A percentile compares a stretch with the other conserved stretches of the same genome.
Evolutionary conservation across 2,888 invertebrate genomes (phyloP).

Genomic region (Melanostoma scalare): DNA sequence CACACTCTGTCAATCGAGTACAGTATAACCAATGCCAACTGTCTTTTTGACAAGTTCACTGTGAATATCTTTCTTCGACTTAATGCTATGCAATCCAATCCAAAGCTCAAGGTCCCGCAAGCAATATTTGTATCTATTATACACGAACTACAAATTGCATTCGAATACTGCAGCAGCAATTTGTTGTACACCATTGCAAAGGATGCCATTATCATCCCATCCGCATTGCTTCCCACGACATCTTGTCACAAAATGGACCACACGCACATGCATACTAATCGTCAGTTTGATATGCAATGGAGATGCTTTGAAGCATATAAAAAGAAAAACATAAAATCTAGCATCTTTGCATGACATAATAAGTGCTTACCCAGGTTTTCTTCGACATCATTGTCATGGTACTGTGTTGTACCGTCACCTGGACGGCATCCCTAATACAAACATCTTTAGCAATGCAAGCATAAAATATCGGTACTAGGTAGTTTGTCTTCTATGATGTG

Average conservation of each 20-base stretch:
- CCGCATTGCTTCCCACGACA: neutral
- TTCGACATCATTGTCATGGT: conserved; percentile 53
- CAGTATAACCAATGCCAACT: neutral
- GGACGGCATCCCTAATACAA: conserved; percentile 46
- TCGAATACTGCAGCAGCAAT: conserved; percentile 32
- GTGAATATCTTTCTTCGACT: neutral
- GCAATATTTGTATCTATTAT: neutral
- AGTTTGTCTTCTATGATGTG: conserved; percentile 4
- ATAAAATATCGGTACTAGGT: conserved; percentile 27
- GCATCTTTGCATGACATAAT: conserved; percentile 55
- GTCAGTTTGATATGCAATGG: conserved; percentile 15
- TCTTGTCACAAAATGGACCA: neutral
- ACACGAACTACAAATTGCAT: conserved; percentile 27
- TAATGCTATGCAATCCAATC: neutral
- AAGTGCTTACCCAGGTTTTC: conserved; percentile 65
- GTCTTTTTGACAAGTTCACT: neutral
- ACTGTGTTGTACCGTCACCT: conserved; percentile 17
- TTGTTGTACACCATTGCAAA: conserved; percentile 24
- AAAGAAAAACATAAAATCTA: conserved; percentile 12
- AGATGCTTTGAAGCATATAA: neutral
- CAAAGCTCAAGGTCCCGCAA: conserved; percentile 1
- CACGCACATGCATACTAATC: conserved; percentile 50
- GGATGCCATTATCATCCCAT: conserved; percentile 14
- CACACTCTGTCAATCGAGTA: conserved; percentile 15
- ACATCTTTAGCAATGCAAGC: conserved; percentile 55